Evolutionary conservation across 2,888 invertebrate genomes (phyloP), one percentile per base, ranked within the genome.

Genomic region (Chesias legatella): DNA sequence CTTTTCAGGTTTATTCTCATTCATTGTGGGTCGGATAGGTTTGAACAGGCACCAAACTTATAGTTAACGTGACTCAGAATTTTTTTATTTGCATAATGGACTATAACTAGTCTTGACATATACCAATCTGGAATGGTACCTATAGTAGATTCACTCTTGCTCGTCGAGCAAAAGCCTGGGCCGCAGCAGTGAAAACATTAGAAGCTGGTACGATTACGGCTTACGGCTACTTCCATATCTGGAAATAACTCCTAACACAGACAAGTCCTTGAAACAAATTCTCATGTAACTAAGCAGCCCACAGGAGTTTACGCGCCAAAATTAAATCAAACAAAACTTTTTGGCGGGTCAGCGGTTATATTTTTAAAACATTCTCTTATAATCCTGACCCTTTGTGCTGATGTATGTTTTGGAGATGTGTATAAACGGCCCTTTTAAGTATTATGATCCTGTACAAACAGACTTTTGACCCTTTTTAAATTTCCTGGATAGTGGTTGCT

Each of bases 291-390:
- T 10, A 28, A 9, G 21, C 7, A 6, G 10, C 9, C 11, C 27
- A n/a, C 10, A 8, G 11, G 39, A 46, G 51, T 43, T 43, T 42
- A 41, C 44, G 36, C 49, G 44, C 34, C 33, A 26, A 17, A 46
- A 50, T 44, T 42, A 53, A 45, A 54, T 43, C 48, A 51, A 43
- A 43, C 39, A 51, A 33, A 43, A 48, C 42, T 49, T 51, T 48
- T 43, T 20, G 41, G 13, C 5, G 3, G 13, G 25, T 30, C 33
- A 35, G 46, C 41, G 51, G 53, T 49, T 51, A 51, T 43, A 51
- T 49, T 51, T 48, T 47, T 47, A 43, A 41, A 51, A 48, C 53
- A 49, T 53, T 47, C 43, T 43, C 47, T 42, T 45, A 40, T 54
- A 49, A 51, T 47, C 33, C 37, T 22, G 30, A 20, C 46, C 46